Conservation (phyloP, 2,797 vertebrate genomes). For the Sebastes minor region DNA sequence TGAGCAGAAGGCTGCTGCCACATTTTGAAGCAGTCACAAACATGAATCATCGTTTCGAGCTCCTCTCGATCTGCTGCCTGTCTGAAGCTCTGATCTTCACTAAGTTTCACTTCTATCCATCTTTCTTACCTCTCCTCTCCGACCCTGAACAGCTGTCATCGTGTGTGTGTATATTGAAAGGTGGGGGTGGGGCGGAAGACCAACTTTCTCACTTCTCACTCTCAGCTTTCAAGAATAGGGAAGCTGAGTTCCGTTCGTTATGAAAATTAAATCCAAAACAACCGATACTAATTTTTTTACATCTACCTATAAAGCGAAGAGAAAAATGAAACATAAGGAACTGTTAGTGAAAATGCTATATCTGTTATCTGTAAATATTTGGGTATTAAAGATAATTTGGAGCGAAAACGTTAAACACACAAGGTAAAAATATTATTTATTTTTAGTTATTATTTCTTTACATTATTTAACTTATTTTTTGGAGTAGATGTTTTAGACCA, state of each 20-base stretch:
- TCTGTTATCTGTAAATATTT: not conserved
- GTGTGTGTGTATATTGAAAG: not conserved
- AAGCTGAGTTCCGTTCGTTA: not conserved
- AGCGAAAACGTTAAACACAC: not conserved
- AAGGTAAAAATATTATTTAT: no score
- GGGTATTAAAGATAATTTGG: not conserved
- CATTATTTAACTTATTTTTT: not conserved
- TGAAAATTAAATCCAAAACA: not conserved
- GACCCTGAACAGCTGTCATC: slow-evolving; percentile 22
- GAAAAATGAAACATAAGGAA: not conserved
- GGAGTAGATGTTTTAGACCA: not conserved
- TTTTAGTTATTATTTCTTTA: no score
- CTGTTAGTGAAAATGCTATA: not conserved
- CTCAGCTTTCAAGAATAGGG: slow-evolving; percentile 18
- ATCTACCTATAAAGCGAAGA: not conserved
- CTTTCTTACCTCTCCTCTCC: not conserved
- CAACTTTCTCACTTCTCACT: slow-evolving; percentile 62
- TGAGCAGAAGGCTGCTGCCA: slow-evolving; percentile 35
- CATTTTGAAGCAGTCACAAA: slow-evolving; percentile 79
- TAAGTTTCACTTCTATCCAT: not conserved
- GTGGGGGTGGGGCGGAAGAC: not conserved
- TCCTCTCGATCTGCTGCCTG: not conserved
- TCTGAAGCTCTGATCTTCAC: not conserved
- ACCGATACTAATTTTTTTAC: not conserved
- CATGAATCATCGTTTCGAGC: slow-evolving; percentile 62